A percentile compares a stretch with the other conserved stretches of the same genome.
Conservation (phyloP, 2,888 invertebrate species). For the Drosophila hamatofila region DNA sequence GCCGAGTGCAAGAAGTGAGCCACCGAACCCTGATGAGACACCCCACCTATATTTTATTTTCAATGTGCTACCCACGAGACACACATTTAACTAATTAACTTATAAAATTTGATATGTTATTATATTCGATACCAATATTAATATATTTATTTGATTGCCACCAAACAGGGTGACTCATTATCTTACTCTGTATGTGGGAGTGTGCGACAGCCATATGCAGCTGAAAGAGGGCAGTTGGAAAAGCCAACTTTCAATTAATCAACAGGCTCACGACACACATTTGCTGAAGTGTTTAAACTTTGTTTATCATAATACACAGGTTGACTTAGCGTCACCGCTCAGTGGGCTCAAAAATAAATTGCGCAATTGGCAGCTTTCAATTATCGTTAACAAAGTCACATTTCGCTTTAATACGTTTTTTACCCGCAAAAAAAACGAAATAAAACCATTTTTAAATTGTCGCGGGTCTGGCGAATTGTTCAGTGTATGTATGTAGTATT, state of each 20-base stretch:
- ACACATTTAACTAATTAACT: conserved; percentile 37
- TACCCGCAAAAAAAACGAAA: background rate
- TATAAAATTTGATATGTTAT: conserved; percentile 35
- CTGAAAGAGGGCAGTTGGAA: conserved; percentile 8
- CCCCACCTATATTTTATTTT: conserved; percentile 23
- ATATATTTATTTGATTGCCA: conserved; percentile 40
- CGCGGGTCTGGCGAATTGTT: conserved; percentile 17
- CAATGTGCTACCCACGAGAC: conserved; percentile 33
- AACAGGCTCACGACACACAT: background rate
- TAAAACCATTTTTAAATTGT: conserved; percentile 15
- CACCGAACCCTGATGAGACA: conserved; percentile 31
- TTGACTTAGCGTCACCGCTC: conserved; percentile 6
- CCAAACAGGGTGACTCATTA: conserved; percentile 27
- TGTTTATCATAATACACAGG: background rate
- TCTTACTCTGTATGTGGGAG: conserved; percentile 3
- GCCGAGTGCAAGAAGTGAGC: conserved; percentile 69
- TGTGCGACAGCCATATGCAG: conserved; percentile 13
- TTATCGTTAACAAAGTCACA: conserved; percentile 4
- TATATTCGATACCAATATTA: conserved; percentile 40
- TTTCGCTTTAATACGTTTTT: background rate
- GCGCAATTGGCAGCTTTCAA: conserved; percentile 7
- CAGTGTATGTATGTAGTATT: conserved; percentile 10
- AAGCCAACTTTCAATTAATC: conserved; percentile 20
- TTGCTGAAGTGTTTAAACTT: background rate
- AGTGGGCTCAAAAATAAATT: background rate